phyloP scores from a whole-genome alignment of 2,888 invertebrate genomes.

The Julus scandinavius region DNA sequence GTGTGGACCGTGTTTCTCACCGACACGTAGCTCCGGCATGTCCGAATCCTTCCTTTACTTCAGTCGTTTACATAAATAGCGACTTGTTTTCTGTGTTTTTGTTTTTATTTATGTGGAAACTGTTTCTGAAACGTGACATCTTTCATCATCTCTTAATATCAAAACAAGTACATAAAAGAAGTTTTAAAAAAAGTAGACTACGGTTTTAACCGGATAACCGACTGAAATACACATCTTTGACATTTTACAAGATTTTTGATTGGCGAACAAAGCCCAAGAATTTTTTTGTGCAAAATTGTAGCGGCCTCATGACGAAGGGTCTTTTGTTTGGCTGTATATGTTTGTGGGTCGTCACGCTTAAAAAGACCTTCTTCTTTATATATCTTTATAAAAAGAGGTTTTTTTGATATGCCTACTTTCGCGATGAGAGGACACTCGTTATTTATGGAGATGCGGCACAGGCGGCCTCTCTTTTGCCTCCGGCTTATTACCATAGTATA shows the following conservation, averaged over 20 bases:
- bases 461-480: too few species aligned
- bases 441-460: too few species aligned
- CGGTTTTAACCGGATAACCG: background rate
- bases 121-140: background rate
- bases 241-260: slow-evolving; percentile 46
- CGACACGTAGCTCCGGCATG: too few species aligned
- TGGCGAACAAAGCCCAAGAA: background rate
- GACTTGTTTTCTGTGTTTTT: too few species aligned
- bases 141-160: background rate
- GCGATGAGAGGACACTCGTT: too few species aligned
- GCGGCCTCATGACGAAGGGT: background rate
- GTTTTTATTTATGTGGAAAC: too few species aligned
- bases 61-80: too few species aligned
- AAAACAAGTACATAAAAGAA: background rate
- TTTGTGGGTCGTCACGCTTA: slow-evolving; percentile 8
- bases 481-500: too few species aligned
- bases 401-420: too few species aligned
- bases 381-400: background rate
- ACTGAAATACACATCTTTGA: slow-evolving; percentile 6
- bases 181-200: background rate
- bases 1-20: too few species aligned
- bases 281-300: background rate
- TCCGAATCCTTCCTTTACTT: too few species aligned
- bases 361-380: slow-evolving; percentile 16
- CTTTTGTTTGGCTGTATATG: background rate